These are phyloP conservation scores for Hydrotaea cyrtoneurina DNA, from an alignment of 2,888 invertebrate species.

Conservation along the genomic window DNA sequence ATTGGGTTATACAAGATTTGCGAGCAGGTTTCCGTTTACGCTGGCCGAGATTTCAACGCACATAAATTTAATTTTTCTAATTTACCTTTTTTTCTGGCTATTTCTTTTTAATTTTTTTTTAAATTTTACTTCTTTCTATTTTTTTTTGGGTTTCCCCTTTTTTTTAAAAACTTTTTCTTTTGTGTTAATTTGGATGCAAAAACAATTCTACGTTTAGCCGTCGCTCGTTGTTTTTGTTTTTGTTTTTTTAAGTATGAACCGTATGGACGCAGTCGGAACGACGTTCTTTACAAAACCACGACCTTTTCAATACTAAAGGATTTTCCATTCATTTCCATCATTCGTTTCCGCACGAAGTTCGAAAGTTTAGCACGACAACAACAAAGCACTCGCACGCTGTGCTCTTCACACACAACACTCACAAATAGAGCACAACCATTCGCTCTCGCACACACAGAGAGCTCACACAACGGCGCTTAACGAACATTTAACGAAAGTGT, in stretches of 20 bases:
- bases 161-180: conserved; percentile 20
- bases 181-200: background rate
- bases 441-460: conserved; percentile 47
- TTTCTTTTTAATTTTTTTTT: too few species aligned
- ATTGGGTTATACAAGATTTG: conserved; percentile 56
- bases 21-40: conserved; percentile 16
- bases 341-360: conserved; percentile 62
- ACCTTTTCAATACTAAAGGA: conserved; percentile 80
- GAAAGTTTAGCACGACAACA: conserved; percentile 35
- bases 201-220: conserved; percentile 47
- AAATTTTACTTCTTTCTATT: conserved; percentile 1
- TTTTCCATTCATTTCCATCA: conserved; percentile 74
- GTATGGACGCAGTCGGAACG: conserved; percentile 66
- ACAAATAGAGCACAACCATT: conserved; percentile 6
- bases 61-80: background rate
- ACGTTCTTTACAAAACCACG: conserved; percentile 80
- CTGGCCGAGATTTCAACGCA: background rate
- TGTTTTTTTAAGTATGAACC: conserved; percentile 36
- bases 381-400: too few species aligned
- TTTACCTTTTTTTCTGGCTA: background rate
- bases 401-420: conserved; percentile 37
- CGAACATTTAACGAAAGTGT: conserved; percentile 60
- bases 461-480: conserved; percentile 45
- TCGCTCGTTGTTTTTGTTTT: conserved; percentile 53
- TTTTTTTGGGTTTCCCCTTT: background rate